Percentiles rank a stretch among this genome's conserved stretches.
These are phyloP conservation scores for Achroia grisella DNA, from an alignment of 1,140 invertebrate species.

Conservation along the genomic window DNA sequence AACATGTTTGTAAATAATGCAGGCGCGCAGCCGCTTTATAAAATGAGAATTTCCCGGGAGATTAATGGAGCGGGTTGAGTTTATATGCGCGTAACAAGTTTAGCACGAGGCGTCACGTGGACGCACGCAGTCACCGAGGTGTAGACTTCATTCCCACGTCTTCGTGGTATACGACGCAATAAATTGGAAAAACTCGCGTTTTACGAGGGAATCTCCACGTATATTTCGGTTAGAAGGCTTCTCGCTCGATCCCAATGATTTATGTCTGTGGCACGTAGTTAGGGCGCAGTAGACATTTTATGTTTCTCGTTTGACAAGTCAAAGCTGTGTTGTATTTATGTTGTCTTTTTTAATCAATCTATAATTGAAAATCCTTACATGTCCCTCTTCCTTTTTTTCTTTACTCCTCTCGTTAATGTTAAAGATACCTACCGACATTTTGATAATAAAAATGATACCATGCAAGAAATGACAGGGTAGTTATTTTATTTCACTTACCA, in stretches of 20 bases:
- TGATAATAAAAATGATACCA: too few species aligned
- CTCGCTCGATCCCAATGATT: constrained; percentile 16
- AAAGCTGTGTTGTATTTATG: background rate
- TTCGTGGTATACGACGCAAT: constrained; percentile 13
- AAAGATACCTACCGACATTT: too few species aligned
- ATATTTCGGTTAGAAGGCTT: constrained; percentile 12
- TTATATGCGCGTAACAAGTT: background rate
- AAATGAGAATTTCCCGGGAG: constrained; percentile 1
- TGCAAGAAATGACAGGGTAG: too few species aligned
- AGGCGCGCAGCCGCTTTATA: background rate
- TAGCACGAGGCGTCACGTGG: constrained; percentile 4
- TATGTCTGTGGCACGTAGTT: constrained; percentile 10
- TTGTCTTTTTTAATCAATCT: too few species aligned
- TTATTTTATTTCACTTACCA: too few species aligned
- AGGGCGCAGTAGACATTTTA: constrained; percentile 14
- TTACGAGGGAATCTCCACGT: constrained; percentile 27
- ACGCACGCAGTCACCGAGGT: background rate
- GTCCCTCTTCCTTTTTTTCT: too few species aligned
- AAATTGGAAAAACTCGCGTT: constrained; percentile 20
- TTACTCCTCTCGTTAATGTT: too few species aligned
- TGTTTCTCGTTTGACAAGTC: constrained; percentile 2
- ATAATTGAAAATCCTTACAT: too few species aligned
- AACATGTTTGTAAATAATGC: background rate
- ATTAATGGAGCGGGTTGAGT: background rate
- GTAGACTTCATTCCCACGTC: constrained; percentile 6